Percentiles rank a stretch among this genome's conserved stretches.
Evolutionary conservation across 2,888 invertebrate genomes (phyloP).

Genomic region (Chironomus tentans): DNA sequence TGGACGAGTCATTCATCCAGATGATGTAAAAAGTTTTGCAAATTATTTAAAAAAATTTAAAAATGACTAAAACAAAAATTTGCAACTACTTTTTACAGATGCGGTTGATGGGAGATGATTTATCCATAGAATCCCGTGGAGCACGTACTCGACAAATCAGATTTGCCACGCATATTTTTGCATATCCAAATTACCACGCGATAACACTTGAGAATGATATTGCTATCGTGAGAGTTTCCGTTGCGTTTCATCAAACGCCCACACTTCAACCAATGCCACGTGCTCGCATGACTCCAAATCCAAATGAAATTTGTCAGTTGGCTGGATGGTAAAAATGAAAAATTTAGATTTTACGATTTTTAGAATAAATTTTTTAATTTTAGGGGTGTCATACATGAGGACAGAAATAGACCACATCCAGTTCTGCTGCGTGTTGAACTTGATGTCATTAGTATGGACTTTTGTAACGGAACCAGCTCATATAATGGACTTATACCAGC

Average conservation of each 20-base stretch:
- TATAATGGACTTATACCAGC: conserved; percentile 10
- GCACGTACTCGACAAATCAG: conserved; percentile 20
- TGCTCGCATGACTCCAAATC: background rate
- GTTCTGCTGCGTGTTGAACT: conserved; percentile 21
- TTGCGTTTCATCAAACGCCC: background rate
- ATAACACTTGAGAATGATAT: conserved; percentile 27
- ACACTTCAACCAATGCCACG: background rate
- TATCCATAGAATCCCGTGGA: background rate
- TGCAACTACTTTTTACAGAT: conserved; percentile 24
- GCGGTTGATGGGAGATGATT: conserved; percentile 26
- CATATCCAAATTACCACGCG: conserved; percentile 19
- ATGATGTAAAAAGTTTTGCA: conserved; percentile 15
- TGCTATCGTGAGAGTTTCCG: conserved; percentile 24
- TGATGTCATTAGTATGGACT: background rate
- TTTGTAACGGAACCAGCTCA: conserved; percentile 25
- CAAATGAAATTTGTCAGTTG: conserved; percentile 12
- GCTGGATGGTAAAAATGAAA: conserved; percentile 24
- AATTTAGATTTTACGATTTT: background rate
- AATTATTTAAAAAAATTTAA: conserved; percentile 7
- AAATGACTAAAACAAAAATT: background rate
- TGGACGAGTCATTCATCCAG: conserved; percentile 17
- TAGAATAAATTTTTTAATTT: background rate
- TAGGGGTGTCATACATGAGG: background rate
- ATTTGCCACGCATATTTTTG: conserved; percentile 25
- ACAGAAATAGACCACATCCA: background rate